Evolutionary conservation across 1,140 invertebrate genomes (phyloP), one percentile per base, ranked within the genome.

Genomic region (Platorchestia sp.): DNA sequence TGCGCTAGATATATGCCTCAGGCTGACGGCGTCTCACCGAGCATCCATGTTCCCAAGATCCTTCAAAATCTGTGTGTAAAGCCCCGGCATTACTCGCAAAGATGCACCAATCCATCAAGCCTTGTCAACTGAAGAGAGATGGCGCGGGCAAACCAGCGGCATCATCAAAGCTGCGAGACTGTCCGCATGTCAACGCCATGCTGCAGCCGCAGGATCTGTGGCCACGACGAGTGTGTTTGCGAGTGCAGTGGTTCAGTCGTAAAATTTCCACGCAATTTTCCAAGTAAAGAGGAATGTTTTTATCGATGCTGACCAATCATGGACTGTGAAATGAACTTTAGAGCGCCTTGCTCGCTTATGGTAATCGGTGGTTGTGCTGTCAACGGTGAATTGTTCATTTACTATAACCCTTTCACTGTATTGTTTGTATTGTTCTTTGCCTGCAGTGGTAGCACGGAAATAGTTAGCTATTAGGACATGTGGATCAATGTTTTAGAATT

Each of bases 81-180:
- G 91, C 43, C 3, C 91, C n/a, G 45, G n/a, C 43, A 44, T n/a
- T 45, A 45, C 45, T 27, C 45, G 91, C 41, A 45, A 40, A 93
- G 91, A 45, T 93, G 91, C 45, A 45, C 45, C 45, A 22, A 93
- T 93, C 91, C 91, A 93, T 93, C 91, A 93, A 44, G 91, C 22
- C 91, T 93, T 93, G 91, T 93, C 91, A 93, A n/a, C 91, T 40
- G 44, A 47, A 40, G 40, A n/a, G n/a, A n/a, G 91, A 7, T 45
- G 43, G 91, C 36, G 40, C 45, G 3, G 10, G 91, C 47, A 47
- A 93, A 93, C 45, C 44, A 40, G 91, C 45, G 19, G 43, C 40
- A 5, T 14, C 43, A 45, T 93, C 91, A 93, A 93, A 93, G 91
- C 43, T 10, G 7, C 6, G 59, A 36, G 59, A 75, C 59, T 27